Evolutionary conservation across 2,797 vertebrate species (phyloP).

Genomic region (Onychomys torridus): DNA sequence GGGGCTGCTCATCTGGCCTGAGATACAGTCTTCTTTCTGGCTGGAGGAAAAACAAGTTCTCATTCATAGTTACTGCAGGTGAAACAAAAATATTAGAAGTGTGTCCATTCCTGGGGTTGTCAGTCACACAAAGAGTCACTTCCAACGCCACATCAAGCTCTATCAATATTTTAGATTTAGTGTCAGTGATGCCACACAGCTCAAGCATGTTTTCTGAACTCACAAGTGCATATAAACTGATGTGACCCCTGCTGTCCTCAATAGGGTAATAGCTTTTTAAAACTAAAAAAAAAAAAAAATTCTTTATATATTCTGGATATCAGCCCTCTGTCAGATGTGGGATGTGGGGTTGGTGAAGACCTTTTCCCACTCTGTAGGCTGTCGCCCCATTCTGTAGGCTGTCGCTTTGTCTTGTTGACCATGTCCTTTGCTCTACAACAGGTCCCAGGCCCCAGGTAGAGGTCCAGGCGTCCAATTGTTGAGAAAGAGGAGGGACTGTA

Average conservation of each 20-base stretch:
- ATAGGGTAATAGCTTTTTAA: neutral
- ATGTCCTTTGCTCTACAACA: no score
- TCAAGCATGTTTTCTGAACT: neutral
- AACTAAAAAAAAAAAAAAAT: neutral
- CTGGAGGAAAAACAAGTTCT: neutral
- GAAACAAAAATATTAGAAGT: neutral
- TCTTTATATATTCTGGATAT: no score
- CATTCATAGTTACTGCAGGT: neutral
- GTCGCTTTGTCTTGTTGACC: no score
- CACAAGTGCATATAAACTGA: neutral
- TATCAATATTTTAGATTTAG: neutral
- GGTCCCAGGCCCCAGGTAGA: no score
- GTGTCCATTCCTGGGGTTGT: neutral
- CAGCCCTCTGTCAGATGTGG: no score
- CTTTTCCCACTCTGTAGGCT: no score
- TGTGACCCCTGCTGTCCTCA: neutral
- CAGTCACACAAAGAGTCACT: neutral
- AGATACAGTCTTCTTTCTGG: neutral
- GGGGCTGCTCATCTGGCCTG: neutral
- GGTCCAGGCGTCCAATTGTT: no score
- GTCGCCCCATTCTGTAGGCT: no score
- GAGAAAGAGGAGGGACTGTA: no score
- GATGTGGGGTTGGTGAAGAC: no score
- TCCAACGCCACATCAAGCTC: neutral
- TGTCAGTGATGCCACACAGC: neutral